These are phyloP conservation scores for Eubasilissa regina DNA, from an alignment of 1,140 invertebrate species.

Conservation along the genomic window DNA sequence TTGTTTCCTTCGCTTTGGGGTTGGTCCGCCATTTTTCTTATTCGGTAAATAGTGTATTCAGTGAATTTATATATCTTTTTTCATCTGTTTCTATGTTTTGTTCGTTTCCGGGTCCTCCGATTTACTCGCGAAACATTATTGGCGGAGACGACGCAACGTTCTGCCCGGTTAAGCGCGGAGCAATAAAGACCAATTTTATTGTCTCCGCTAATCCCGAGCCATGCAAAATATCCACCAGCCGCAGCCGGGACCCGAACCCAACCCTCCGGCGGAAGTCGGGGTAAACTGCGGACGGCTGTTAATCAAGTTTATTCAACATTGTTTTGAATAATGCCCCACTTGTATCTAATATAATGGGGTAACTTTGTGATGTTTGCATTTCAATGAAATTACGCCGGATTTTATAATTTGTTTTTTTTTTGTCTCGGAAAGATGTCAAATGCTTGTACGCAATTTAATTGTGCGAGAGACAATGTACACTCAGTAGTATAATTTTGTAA, in stretches of 20 bases:
- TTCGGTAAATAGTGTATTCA: constrained; percentile 24
- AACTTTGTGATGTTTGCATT: neutral
- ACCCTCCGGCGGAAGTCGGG: neutral
- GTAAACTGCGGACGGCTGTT: constrained; percentile 12
- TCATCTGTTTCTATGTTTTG: constrained; percentile 14
- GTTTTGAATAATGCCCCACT: constrained; percentile 12
- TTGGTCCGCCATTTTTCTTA: neutral
- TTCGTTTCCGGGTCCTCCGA: neutral
- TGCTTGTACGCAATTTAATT: too few species aligned
- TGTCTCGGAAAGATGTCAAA: neutral
- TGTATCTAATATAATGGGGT: neutral
- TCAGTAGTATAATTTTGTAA: neutral
- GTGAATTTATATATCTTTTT: constrained; percentile 24
- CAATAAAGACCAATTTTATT: constrained; percentile 28
- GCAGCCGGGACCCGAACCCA: constrained; percentile 12
- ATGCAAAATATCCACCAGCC: constrained; percentile 2
- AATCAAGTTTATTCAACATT: constrained; percentile 39
- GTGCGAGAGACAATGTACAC: too few species aligned
- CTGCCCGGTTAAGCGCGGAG: constrained; percentile 22
- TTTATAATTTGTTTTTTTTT: neutral
- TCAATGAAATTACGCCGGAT: neutral
- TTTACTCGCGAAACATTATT: constrained; percentile 28
- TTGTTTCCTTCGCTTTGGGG: constrained; percentile 9
- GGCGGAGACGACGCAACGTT: constrained; percentile 12
- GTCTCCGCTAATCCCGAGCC: constrained; percentile 15